phyloP scores from a whole-genome alignment of 1,140 invertebrate species.

The Philaenus spumarius region DNA sequence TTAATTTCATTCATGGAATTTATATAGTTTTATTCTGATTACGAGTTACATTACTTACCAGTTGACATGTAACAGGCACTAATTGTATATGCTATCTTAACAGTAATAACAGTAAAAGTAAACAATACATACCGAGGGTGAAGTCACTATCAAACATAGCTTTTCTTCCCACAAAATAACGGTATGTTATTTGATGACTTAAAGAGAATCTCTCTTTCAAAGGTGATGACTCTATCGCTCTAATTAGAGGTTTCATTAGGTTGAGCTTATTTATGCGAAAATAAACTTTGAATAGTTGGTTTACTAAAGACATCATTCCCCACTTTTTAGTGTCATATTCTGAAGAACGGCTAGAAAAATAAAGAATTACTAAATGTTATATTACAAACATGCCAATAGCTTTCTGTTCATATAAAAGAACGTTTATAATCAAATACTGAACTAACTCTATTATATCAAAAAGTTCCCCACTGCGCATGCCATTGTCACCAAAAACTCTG shows the following conservation, averaged over 20 bases:
- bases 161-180: constrained; percentile 94
- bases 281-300: constrained; percentile 97
- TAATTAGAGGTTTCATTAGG: constrained; percentile 91
- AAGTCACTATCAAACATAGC: constrained; percentile 98
- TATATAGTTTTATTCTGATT: no score
- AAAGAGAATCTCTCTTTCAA: constrained; percentile 84
- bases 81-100: no score
- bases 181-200: constrained; percentile 88
- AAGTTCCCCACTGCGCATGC: no score
- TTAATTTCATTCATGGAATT: no score
- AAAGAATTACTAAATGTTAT: background rate
- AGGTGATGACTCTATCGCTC: constrained; percentile 87
- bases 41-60: background rate
- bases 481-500: no score
- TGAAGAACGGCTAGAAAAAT: constrained; percentile 54
- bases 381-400: no score
- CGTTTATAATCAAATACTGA: no score
- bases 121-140: constrained; percentile 51
- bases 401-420: no score
- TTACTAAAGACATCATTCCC: constrained; percentile 93
- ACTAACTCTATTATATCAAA: no score
- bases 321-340: constrained; percentile 88
- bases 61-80: background rate
- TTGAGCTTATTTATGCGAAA: constrained; percentile 96
- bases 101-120: background rate